Evolutionary conservation across 2,113 vertebrate genomes (phyloP).

Genomic region (Oreochromis niloticus): DNA sequence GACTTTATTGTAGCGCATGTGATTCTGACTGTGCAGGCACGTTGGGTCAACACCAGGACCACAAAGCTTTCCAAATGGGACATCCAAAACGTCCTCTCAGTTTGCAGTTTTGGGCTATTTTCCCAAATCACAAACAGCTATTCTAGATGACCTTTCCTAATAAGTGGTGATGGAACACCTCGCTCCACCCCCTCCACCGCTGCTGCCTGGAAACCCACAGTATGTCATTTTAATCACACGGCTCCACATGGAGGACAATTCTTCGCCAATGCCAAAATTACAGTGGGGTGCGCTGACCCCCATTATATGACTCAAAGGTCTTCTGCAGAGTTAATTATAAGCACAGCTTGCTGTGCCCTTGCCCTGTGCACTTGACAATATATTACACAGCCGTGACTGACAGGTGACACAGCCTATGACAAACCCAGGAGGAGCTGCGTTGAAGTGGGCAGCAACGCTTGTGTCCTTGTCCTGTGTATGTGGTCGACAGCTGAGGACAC

Average conservation of each 20-base stretch:
- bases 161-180: not conserved
- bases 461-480: slow-evolving; percentile 39
- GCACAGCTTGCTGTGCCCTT: slow-evolving; percentile 7
- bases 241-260: not conserved
- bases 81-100: not conserved
- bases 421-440: slow-evolving; percentile 8
- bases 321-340: slow-evolving; percentile 39
- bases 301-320: slow-evolving; percentile 30
- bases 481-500: slow-evolving; percentile 4
- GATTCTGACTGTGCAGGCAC: not conserved
- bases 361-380: slow-evolving; percentile 18
- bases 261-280: slow-evolving; percentile 3
- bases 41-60: not conserved
- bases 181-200: not conserved
- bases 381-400: slow-evolving; percentile 40
- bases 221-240: slow-evolving; percentile 19
- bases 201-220: not conserved
- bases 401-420: slow-evolving; percentile 44
- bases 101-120: not conserved
- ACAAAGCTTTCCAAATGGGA: not conserved
- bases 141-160: slow-evolving; percentile 1
- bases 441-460: slow-evolving; percentile 15
- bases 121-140: not conserved
- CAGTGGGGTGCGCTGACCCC: not conserved
- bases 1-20: not conserved